Evolutionary conservation across 2,888 invertebrate species (phyloP).

Genomic region (Apodemia mormo): DNA sequence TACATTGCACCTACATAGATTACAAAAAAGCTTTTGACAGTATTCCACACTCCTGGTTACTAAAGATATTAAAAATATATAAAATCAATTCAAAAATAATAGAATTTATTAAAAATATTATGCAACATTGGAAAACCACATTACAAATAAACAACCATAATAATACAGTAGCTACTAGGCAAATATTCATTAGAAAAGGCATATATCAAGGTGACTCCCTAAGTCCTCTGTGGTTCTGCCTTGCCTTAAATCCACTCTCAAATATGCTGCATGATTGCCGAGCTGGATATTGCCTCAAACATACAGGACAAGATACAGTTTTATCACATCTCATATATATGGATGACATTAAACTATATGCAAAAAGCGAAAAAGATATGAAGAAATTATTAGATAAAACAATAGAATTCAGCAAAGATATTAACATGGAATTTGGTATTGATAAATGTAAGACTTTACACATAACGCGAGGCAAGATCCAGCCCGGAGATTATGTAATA

Average conservation of each 20-base stretch:
- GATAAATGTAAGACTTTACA: constrained; percentile 28
- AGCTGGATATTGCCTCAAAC: constrained; percentile 27
- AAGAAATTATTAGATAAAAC: constrained; percentile 14
- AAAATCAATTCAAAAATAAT: constrained; percentile 21
- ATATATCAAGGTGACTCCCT: constrained; percentile 26
- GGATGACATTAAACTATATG: constrained; percentile 27
- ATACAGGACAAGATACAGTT: background rate
- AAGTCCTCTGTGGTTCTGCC: constrained; percentile 31
- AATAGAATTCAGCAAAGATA: constrained; percentile 19
- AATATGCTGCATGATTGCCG: constrained; percentile 12
- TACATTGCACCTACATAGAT: constrained; percentile 32
- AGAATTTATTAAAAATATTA: constrained; percentile 8
- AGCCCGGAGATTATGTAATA: background rate
- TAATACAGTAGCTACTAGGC: background rate
- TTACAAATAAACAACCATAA: background rate
- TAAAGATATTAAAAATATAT: constrained; percentile 25
- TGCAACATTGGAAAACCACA: background rate
- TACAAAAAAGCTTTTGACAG: constrained; percentile 30
- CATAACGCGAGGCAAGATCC: constrained; percentile 17
- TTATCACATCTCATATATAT: constrained; percentile 19
- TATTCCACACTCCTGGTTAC: constrained; percentile 29
- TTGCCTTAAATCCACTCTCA: constrained; percentile 30
- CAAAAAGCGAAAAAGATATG: constrained; percentile 20
- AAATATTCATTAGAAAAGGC: constrained; percentile 19
- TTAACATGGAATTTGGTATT: constrained; percentile 31